Evolutionary conservation across 2,888 invertebrate genomes (phyloP).

Genomic region (Marasmarcha lunaedactyla): DNA sequence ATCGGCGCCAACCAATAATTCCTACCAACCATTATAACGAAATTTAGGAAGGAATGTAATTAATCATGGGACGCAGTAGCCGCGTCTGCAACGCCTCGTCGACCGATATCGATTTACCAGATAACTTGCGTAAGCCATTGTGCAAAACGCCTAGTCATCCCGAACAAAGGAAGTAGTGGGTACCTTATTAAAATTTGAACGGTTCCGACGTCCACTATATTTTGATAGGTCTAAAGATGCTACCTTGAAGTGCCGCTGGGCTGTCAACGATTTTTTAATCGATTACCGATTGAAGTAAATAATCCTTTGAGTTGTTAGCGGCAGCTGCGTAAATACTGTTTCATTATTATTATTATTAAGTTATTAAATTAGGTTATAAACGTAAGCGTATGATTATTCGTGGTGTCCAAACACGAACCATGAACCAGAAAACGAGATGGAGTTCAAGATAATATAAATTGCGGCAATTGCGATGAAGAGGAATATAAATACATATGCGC

Average conservation of each 20-base stretch:
- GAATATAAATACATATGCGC: too few relatives aligned
- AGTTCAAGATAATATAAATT: too few relatives aligned
- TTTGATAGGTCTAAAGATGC: slow-evolving; percentile 55
- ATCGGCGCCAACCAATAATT: slow-evolving; percentile 60
- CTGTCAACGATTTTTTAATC: slow-evolving; percentile 20
- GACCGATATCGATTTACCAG: slow-evolving; percentile 67
- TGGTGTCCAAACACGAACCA: too few relatives aligned
- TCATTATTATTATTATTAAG: too few relatives aligned
- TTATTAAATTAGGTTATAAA: too few relatives aligned
- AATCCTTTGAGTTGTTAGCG: neutral
- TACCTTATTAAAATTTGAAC: slow-evolving; percentile 68
- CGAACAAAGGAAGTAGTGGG: slow-evolving; percentile 66
- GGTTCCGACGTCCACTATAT: slow-evolving; percentile 59
- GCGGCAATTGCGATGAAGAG: too few relatives aligned
- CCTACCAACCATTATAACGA: slow-evolving; percentile 21
- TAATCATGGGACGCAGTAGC: slow-evolving; percentile 69
- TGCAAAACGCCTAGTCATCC: slow-evolving; percentile 54
- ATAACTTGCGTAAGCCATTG: slow-evolving; percentile 68
- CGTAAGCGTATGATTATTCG: too few relatives aligned
- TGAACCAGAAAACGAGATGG: too few relatives aligned
- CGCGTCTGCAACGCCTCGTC: slow-evolving; percentile 64
- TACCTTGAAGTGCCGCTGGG: slow-evolving; percentile 39
- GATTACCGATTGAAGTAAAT: slow-evolving; percentile 6
- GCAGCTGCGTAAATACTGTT: neutral
- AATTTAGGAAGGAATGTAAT: slow-evolving; percentile 52